These are phyloP conservation scores for Syrista parreyssii DNA, from an alignment of 2,888 invertebrate species.

Conservation along the genomic window DNA sequence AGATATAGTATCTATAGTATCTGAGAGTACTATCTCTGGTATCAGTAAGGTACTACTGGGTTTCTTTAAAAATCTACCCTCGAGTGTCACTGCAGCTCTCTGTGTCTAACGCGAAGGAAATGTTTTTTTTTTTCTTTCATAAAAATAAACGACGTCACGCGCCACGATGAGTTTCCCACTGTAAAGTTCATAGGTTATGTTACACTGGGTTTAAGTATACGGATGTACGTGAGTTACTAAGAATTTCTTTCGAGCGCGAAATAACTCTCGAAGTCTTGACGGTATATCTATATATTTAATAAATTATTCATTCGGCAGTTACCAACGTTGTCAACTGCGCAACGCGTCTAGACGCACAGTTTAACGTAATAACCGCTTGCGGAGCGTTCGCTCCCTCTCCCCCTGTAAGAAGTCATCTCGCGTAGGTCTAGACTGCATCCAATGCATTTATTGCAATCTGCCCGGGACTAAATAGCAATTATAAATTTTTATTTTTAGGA, in stretches of 20 bases:
- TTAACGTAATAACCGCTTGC: slow-evolving; percentile 31
- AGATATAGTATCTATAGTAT: not conserved
- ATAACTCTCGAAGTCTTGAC: not conserved
- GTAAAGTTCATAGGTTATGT: not conserved
- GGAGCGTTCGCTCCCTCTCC: not conserved
- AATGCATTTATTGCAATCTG: not conserved
- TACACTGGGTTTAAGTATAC: not conserved
- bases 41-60: not conserved
- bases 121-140: not conserved
- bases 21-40: not conserved
- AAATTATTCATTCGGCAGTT: slow-evolving; percentile 48
- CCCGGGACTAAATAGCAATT: not conserved
- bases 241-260: not conserved
- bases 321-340: slow-evolving; percentile 31
- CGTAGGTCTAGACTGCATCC: not conserved
- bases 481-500: not conserved
- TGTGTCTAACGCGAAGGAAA: too few relatives aligned
- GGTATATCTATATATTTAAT: slow-evolving; percentile 18
- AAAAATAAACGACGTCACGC: not conserved
- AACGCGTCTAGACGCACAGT: slow-evolving; percentile 40
- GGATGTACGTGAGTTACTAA: not conserved
- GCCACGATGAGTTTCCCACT: not conserved
- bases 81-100: too few relatives aligned
- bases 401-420: not conserved
- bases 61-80: not conserved